phyloP scores from a whole-genome alignment of 2,113 vertebrate genomes.

The Danionella cerebrum region DNA sequence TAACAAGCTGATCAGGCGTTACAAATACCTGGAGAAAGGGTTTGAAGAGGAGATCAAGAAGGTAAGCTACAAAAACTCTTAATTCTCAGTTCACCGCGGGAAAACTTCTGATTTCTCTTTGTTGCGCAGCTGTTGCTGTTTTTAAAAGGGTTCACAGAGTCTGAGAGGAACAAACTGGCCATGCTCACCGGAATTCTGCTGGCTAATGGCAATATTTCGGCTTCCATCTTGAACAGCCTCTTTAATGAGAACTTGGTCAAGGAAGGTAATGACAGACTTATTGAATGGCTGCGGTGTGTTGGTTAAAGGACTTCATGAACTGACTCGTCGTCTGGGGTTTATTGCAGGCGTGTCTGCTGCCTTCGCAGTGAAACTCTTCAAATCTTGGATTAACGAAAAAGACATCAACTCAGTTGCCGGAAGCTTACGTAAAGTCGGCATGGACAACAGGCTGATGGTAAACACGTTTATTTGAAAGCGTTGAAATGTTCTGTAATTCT shows the following conservation, averaged over 20 bases:
- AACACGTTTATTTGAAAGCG: too few species aligned
- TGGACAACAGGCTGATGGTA: slow-evolving; percentile 98
- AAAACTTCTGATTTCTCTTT: not conserved
- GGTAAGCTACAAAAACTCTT: too few species aligned
- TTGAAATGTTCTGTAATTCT: too few species aligned
- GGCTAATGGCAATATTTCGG: slow-evolving; percentile 91
- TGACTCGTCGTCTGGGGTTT: not conserved
- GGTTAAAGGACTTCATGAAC: not conserved
- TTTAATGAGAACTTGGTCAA: slow-evolving; percentile 98
- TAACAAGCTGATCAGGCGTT: slow-evolving; percentile 99
- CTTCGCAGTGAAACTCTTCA: slow-evolving; percentile 97
- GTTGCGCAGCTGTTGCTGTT: slow-evolving; percentile 86
- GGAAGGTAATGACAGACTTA: slow-evolving; percentile 69
- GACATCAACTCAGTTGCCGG: slow-evolving; percentile 94
- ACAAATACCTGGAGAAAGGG: slow-evolving; percentile 99
- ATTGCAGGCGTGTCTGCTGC: slow-evolving; percentile 88
- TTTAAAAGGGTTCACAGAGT: slow-evolving; percentile 96
- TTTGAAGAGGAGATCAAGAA: slow-evolving; percentile 99
- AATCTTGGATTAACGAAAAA: slow-evolving; percentile 97
- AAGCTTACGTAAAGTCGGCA: slow-evolving; percentile 92
- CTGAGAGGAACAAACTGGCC: slow-evolving; percentile 96
- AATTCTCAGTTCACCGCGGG: too few species aligned
- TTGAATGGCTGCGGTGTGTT: too few species aligned
- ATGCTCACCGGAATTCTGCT: slow-evolving; percentile 96
- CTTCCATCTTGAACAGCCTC: slow-evolving; percentile 93